Evolutionary conservation across 2,797 vertebrate genomes (phyloP), one percentile per base, ranked within the genome.

Genomic region (Emydoidea blandingii): DNA sequence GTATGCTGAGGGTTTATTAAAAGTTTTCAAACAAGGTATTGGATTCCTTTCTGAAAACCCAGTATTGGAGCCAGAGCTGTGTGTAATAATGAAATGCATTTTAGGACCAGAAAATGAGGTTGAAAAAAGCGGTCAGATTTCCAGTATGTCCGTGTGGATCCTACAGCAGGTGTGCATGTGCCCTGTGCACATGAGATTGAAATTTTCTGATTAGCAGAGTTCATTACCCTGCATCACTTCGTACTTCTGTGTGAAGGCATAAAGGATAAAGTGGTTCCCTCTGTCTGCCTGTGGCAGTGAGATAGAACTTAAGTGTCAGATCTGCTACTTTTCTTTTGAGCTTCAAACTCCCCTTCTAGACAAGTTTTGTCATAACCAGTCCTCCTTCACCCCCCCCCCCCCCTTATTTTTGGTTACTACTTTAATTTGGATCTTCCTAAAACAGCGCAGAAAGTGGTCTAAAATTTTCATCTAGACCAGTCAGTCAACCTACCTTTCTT

Each of bases 41-140:
- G 44, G 57, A 0, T 14, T 27, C 65, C 49, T 76, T 49, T 15
- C 90, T 37, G n/a, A 47, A 91, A 44, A 59, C 57, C 5, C 76
- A 47, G 6, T 16, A 12, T 15, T 11, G 59, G 50, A 3, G 2
- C 57, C 89, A 65, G 4, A 2, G 3, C 11, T 1, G 5, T 0
- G 65, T 37, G 1, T 25, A 15, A 21, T 0, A 1, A 27, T 37
- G 0, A 27, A 25, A 27, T 1, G 16, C n/a, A 0, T 1, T 0
- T 34, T 16, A 9, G 37, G 41, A 76, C 12, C 41, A 76, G 74
- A 47, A 74, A 74, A 74, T 23, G 37, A 74, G 68, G 23, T 44
- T 74, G n/a, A 34, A 72, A 72, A 72, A 41, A 10, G n/a, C 10
- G 3, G 10, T 72, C 65, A 21, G 41, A n/a, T 21, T 74, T 44